Evolutionary conservation across 37 sponge, comb jelly and placozoan species (phyloP).

Genomic region (Petrosia ficiformis): DNA sequence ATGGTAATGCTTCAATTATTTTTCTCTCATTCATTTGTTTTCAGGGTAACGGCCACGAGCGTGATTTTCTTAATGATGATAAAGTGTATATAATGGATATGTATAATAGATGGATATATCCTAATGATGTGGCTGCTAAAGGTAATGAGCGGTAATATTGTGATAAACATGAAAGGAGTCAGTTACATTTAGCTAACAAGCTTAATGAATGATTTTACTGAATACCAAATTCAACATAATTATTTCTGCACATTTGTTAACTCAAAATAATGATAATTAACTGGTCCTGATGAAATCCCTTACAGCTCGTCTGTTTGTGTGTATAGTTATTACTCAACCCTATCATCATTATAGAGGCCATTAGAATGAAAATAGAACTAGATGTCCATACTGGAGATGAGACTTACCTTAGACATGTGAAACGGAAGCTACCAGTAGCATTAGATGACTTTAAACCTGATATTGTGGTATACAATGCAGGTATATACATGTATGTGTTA

Average conservation of each 20-base stretch:
- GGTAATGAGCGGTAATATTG: too few species aligned
- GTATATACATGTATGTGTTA: slow-evolving; percentile 3
- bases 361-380: slow-evolving; percentile 42
- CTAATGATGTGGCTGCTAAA: slow-evolving; percentile 70
- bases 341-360: slow-evolving; percentile 44
- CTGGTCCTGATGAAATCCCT: too few species aligned
- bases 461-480: slow-evolving; percentile 90
- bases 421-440: slow-evolving; percentile 37
- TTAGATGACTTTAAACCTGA: slow-evolving; percentile 79
- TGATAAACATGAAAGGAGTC: too few species aligned
- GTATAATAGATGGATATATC: slow-evolving; percentile 88
- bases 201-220: too few species aligned
- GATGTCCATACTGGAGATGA: slow-evolving; percentile 47
- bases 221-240: too few species aligned
- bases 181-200: too few species aligned
- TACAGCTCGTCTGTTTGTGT: too few species aligned
- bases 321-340: too few species aligned
- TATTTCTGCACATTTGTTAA: too few species aligned
- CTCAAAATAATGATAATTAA: not conserved
- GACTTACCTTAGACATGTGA: slow-evolving; percentile 33
- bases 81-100: slow-evolving; percentile 82
- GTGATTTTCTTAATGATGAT: slow-evolving; percentile 75
- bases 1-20: not conserved
- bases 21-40: not conserved
- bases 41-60: slow-evolving; percentile 91